phyloP scores from a whole-genome alignment of 2,797 vertebrate species.

The Anas flavirostris region DNA sequence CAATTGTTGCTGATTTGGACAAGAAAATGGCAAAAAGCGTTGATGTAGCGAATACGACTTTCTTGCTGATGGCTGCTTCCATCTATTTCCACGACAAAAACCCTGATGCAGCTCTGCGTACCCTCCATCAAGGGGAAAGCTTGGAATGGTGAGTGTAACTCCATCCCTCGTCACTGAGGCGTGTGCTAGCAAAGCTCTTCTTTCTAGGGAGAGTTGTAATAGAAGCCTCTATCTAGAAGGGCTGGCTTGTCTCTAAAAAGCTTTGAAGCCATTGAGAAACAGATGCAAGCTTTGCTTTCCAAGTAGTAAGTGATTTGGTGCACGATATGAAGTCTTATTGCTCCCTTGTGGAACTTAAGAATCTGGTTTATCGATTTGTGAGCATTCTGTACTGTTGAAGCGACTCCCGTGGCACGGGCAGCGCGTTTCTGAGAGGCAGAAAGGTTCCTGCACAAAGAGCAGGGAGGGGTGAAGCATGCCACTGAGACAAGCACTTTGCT shows the following conservation, averaged over 20 bases:
- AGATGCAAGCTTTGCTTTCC: not conserved
- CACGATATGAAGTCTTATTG: rapidly evolving
- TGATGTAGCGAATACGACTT: constrained; percentile 90
- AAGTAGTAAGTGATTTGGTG: not conserved
- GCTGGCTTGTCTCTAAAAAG: too few relatives aligned
- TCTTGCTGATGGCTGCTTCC: constrained; percentile 93
- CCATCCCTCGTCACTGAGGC: rapidly evolving
- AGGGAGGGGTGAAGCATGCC: too few relatives aligned
- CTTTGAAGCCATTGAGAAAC: not conserved
- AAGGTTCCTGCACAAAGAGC: not conserved
- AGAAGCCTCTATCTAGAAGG: not conserved
- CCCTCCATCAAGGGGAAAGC: constrained; percentile 93
- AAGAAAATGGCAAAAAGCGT: constrained; percentile 92
- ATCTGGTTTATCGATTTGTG: rapidly evolving
- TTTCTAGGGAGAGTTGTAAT: not conserved
- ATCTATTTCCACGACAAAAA: constrained; percentile 91
- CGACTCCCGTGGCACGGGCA: rapidly evolving
- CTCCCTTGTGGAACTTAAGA: not conserved
- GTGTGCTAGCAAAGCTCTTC: too few relatives aligned
- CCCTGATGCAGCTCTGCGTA: constrained; percentile 87
- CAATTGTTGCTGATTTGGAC: constrained; percentile 88
- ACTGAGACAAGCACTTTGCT: not conserved
- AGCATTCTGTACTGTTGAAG: rapidly evolving
- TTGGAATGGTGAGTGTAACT: constrained; percentile 87
- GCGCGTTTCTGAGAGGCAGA: not conserved